Conservation (phyloP, 2,113 vertebrate genomes). For the Lethenteron reissneri region DNA sequence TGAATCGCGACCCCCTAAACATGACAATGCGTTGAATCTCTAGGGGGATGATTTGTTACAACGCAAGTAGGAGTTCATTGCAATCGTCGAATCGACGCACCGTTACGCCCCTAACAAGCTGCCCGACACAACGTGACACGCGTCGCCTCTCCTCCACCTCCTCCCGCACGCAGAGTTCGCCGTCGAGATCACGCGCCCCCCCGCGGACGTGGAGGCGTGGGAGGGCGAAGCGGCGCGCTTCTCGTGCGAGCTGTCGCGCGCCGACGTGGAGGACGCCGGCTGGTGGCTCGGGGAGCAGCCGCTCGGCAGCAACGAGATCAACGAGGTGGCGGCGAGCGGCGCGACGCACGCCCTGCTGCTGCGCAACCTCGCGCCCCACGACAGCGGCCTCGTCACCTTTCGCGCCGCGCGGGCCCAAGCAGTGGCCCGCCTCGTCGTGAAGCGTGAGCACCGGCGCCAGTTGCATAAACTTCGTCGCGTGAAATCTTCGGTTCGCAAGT, state of each 20-base stretch:
- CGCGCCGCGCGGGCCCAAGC: conserved; percentile 22
- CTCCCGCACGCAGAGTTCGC: not conserved
- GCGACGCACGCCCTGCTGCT: conserved; percentile 41
- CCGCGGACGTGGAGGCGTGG: conserved; percentile 35
- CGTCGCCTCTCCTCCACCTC: no score
- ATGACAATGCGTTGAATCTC: no score
- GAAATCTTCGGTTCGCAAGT: no score
- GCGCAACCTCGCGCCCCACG: conserved; percentile 44
- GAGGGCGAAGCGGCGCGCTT: conserved; percentile 48
- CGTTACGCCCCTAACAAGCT: no score
- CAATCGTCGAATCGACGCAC: no score
- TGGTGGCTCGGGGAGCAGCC: conserved; percentile 59
- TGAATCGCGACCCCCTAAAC: no score
- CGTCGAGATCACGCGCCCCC: conserved; percentile 22
- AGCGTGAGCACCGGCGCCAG: no score
- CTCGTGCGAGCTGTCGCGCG: conserved; percentile 57
- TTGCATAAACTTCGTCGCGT: no score
- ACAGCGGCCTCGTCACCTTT: conserved; percentile 38
- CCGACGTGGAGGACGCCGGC: conserved; percentile 45
- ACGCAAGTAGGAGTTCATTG: no score
- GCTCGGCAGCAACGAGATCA: conserved; percentile 62
- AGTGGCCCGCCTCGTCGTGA: no score
- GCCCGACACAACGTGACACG: no score
- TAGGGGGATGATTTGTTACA: no score
- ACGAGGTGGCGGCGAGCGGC: conserved; percentile 40